Percentiles rank a stretch among this genome's conserved stretches.
Evolutionary conservation across 2,888 invertebrate genomes (phyloP).

Genomic region (Drosophila tripunctata): DNA sequence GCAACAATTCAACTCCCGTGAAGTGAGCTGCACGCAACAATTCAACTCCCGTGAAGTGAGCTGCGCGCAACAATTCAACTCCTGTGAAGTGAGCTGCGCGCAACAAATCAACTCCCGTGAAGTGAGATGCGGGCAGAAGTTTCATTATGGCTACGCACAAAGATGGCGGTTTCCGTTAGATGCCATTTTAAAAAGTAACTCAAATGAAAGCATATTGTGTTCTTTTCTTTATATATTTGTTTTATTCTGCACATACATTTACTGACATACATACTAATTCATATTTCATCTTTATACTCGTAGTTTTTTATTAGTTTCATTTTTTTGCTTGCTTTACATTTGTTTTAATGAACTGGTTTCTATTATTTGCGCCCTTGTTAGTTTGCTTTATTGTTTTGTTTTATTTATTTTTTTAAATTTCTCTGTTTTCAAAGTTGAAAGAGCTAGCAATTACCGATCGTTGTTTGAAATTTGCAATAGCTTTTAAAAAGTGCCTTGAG

Average conservation of each 20-base stretch:
- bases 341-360: slow-evolving; percentile 10
- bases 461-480: slow-evolving; percentile 30
- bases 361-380: slow-evolving; percentile 44
- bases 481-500: slow-evolving; percentile 40
- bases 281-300: slow-evolving; percentile 48
- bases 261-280: slow-evolving; percentile 72
- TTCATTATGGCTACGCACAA: not conserved
- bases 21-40: slow-evolving; percentile 1
- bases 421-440: slow-evolving; percentile 35
- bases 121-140: not conserved
- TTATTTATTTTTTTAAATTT: slow-evolving; percentile 12
- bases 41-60: not conserved
- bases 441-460: slow-evolving; percentile 35
- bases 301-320: slow-evolving; percentile 52
- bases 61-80: not conserved
- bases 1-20: not conserved
- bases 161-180: not conserved
- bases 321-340: slow-evolving; percentile 29
- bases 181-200: not conserved
- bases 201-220: not conserved
- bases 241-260: slow-evolving; percentile 70
- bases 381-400: slow-evolving; percentile 9
- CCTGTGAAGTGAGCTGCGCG: not conserved
- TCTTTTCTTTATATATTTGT: slow-evolving; percentile 44
- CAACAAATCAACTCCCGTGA: not conserved